Percentiles rank a stretch among this genome's conserved stretches.
phyloP scores from a whole-genome alignment of 2,797 vertebrate species.

The Pipistrellus kuhlii region DNA sequence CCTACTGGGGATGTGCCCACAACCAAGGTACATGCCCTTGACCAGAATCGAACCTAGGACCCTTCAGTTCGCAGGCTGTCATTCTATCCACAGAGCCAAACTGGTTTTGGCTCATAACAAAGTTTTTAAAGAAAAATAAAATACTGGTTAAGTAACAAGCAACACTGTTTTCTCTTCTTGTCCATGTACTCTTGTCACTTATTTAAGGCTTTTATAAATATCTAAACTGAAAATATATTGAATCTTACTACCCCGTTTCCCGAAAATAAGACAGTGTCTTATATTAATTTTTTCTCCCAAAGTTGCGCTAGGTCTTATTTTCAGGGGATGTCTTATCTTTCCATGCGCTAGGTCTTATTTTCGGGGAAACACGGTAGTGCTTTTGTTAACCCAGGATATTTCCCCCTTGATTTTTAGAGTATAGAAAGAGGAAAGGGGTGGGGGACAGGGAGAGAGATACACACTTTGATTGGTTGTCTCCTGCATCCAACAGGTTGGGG shows the following conservation, averaged over 20 bases:
- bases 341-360: no score
- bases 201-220: conserved; percentile 44
- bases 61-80: no score
- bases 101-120: neutral
- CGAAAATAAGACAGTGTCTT: no score
- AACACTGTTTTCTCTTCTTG: neutral
- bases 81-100: no score
- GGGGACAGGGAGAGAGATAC: neutral
- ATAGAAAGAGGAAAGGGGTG: no score
- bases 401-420: neutral
- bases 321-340: no score
- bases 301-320: no score
- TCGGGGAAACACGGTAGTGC: neutral
- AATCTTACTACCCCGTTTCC: neutral
- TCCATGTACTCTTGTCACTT: conserved; percentile 10
- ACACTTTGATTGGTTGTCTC: neutral
- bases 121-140: neutral
- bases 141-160: neutral
- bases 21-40: no score
- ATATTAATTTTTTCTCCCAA: no score
- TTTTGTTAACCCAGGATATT: conserved; percentile 1
- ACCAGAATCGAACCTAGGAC: no score
- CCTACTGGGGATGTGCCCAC: no score
- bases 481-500: neutral
- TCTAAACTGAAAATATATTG: conserved; percentile 9